Base-by-base conservation (phyloP, 2,888 invertebrate genomes). In the Cheilosia impressa region DNA sequence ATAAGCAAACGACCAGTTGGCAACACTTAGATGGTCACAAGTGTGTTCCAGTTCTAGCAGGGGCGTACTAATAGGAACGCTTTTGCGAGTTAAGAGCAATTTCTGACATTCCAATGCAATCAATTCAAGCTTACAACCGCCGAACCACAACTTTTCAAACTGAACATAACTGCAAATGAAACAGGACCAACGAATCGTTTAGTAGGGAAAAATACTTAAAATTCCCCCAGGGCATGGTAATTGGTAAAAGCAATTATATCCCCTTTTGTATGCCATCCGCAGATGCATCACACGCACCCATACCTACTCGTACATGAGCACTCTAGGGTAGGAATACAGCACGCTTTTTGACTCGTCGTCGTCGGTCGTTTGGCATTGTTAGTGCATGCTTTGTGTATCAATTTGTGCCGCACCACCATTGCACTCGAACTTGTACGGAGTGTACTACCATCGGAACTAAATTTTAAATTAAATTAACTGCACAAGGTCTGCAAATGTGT, bases 381-480 rank as follows among this genome's bases (percentile, higher is more conserved):
- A 38, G 38, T 38, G 38, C 13, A 38, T 13, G 13, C 19, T 17
- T 24, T 27, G 27, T 15, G 17, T 55, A 57, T 57, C 69, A 69
- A 69, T 57, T 53, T 41, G 19, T 41, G 27, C 45, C 45, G 43
- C 41, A 34, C 41, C 17, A 10, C n/a, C 31, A 31, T 31, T 31
- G 31, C 9, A 47, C 45, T 45, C 15, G 45, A 45, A 47, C 9
- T 19, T 17, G 19, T 10, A 17, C 45, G 6, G n/a, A n/a, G 43
- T n/a, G 2, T 22, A 38, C 66, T 60, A 55, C 10, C 45, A 65
- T 24, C 17, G 69, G 45, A 76, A 53, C 50, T 58, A 43, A 69
- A 65, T 57, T 72, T 66, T 52, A 73, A 83, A 83, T 78, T 55
- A 63, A 83, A 83, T 83, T 66, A 78, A 83, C 43, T 57, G 78